These are phyloP conservation scores for Ifrita kowaldi DNA, from an alignment of 2,113 vertebrate species.

Conservation along the genomic window DNA sequence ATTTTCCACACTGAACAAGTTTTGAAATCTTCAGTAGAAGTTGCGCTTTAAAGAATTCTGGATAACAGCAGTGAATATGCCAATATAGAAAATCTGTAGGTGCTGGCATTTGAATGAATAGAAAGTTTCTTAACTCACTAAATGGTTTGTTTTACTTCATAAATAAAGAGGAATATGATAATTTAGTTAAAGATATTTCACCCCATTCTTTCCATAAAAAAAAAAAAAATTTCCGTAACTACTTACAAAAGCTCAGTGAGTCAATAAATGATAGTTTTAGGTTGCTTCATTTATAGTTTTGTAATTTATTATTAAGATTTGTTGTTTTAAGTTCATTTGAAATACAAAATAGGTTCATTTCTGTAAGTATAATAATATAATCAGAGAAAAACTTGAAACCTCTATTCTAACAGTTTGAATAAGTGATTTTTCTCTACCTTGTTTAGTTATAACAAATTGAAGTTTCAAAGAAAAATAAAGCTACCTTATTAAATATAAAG, in stretches of 20 bases:
- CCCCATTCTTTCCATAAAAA: not conserved
- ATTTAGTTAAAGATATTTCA: not conserved
- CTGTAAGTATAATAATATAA: not conserved
- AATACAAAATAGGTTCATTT: not conserved
- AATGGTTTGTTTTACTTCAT: not conserved
- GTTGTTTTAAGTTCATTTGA: not conserved
- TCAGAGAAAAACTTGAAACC: not conserved
- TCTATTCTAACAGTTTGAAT: not conserved
- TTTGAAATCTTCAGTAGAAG: not conserved
- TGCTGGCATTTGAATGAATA: conserved; percentile 42
- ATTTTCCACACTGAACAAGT: not conserved
- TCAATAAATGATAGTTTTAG: not conserved
- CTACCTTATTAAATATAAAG: not conserved
- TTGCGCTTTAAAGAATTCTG: not conserved
- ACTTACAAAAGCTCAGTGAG: not conserved
- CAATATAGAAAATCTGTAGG: conserved; percentile 37
- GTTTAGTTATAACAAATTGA: not conserved
- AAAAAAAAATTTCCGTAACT: not conserved
- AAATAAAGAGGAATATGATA: not conserved
- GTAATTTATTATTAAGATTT: not conserved
- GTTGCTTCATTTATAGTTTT: not conserved
- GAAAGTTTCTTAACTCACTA: not conserved
- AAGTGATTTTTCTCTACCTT: not conserved
- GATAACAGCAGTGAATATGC: not conserved
- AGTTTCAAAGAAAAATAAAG: not conserved